phyloP scores from a whole-genome alignment of 2,888 invertebrate species.

The Pachydiplax longipennis region DNA sequence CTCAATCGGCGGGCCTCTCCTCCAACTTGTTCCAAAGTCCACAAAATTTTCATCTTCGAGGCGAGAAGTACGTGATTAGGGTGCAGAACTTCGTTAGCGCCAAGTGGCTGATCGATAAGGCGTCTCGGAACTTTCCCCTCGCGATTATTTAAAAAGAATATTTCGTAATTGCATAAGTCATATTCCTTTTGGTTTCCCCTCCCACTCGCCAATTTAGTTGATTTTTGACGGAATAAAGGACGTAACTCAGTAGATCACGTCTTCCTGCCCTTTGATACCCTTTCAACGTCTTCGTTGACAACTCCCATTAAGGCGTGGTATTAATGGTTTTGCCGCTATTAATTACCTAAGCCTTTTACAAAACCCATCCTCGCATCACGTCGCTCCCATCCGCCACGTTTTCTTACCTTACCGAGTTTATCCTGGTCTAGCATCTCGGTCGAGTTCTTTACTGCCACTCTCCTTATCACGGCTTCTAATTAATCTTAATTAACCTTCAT shows the following conservation, averaged over 20 bases:
- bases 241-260: no score
- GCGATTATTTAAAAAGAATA: neutral
- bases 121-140: neutral
- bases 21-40: neutral
- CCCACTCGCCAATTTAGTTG: neutral
- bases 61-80: neutral
- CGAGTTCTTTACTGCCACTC: neutral
- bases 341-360: neutral
- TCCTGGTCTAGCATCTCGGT: neutral
- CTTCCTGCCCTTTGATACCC: neutral
- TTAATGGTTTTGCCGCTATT: neutral
- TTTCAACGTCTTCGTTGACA: neutral
- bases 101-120: neutral
- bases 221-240: neutral
- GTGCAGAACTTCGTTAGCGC: neutral
- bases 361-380: neutral
- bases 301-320: neutral
- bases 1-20: neutral
- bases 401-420: neutral
- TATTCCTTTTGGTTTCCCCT: neutral
- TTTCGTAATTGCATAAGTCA: neutral
- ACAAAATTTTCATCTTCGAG: neutral
- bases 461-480: slow-evolving; percentile 33
- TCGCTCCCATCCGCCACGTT: neutral
- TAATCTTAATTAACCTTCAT: slow-evolving; percentile 39